Base-by-base conservation (phyloP, 2,888 invertebrate genomes). In the Standfussiana lucernea region DNA sequence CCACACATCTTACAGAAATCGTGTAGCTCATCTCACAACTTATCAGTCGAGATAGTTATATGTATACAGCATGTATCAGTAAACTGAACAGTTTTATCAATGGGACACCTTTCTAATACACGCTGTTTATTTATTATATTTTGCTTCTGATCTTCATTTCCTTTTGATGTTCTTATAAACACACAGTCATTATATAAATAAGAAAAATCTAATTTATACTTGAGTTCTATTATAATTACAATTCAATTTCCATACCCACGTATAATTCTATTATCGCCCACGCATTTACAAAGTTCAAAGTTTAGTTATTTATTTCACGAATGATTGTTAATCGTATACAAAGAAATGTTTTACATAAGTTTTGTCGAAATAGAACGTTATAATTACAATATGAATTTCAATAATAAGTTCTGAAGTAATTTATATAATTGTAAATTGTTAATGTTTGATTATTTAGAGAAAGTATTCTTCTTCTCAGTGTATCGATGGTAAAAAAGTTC, bases 361-460 rank as follows among this genome's bases (percentile, higher is more conserved):
- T 77, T 15, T 37, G 72, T 78, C 32, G 13, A 64, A 79, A 64
- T 62, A 56, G 18, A 64, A 72, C 35, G 6, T 47, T 68, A 21
- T 73, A 79, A 79, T 72, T 72, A 47, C 2, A 67, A 67, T 53
- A 5, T 67, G n/a, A 76, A 77, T 50, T 77, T 72, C 13, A 40
- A 72, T 45, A n/a, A 45, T 5, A 53, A 72, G 21, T 68, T 68
- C 7, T 24, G 18, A 68, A 72, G 47, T 21, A 56, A 68, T 64
- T 73, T 0, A 56, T 35, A 21, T 64, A 11, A 21, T 42, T 42
- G 53, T 18, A 24, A 68, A 40, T 67, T 50, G 8, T 40, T 15
- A 6, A 24, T 28, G 32, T 35, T 67, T 32, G 2, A 24, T 56
- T 62, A 62, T 73, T 62, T 32, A 61, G 37, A 72, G 24, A 69